Percentiles rank a stretch among this genome's conserved stretches.
Evolutionary conservation across 2,113 vertebrate species (phyloP).

Genomic region (Clarias magur): DNA sequence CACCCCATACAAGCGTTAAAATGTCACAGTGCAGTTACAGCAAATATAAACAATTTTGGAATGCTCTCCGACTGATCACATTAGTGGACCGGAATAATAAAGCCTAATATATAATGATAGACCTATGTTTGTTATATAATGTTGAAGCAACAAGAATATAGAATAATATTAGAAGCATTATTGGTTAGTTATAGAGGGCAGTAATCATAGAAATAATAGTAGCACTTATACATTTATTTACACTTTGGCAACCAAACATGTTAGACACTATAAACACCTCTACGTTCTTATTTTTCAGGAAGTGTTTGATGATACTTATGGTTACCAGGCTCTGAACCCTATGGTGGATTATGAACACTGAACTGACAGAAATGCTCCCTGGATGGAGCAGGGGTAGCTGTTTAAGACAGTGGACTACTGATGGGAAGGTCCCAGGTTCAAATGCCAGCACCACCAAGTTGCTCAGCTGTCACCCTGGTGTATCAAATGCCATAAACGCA

Average conservation of each 20-base stretch:
- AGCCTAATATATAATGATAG: too few species aligned
- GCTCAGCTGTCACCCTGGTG: too few species aligned
- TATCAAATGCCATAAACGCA: too few species aligned
- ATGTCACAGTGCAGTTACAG: too few species aligned
- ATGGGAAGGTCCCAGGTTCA: too few species aligned
- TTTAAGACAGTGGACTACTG: too few species aligned
- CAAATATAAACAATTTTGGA: too few species aligned
- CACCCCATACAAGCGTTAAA: too few species aligned
- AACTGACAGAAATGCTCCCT: not conserved
- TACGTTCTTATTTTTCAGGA: not conserved
- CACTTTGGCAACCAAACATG: not conserved
- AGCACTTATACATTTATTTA: not conserved
- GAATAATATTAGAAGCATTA: not conserved
- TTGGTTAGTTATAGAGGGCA: not conserved
- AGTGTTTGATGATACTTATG: not conserved
- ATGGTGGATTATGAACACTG: not conserved
- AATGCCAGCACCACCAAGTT: too few species aligned
- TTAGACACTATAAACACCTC: too few species aligned
- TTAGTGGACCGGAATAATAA: too few species aligned
- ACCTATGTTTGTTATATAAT: not conserved
- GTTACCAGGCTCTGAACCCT: not conserved
- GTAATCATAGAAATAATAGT: not conserved
- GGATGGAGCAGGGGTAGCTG: not conserved
- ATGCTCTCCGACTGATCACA: too few species aligned
- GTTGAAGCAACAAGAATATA: not conserved